These are phyloP conservation scores for Clivina fossor DNA, from an alignment of 2,888 invertebrate species.

Conservation along the genomic window DNA sequence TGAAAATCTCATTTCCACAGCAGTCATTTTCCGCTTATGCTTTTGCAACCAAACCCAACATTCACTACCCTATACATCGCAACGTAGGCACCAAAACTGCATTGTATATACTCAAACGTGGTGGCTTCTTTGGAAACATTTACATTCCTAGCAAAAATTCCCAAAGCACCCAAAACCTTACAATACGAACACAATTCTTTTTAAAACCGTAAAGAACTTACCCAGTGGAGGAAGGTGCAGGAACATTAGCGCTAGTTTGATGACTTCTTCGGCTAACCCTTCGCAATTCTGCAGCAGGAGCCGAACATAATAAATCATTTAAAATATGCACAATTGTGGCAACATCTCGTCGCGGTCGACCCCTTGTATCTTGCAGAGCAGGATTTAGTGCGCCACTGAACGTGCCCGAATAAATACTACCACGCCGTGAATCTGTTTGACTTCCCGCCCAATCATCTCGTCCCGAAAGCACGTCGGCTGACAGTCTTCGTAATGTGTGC, in stretches of 20 bases:
- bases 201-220: constrained; percentile 8
- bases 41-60: too few species aligned
- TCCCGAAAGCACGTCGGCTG: constrained; percentile 80
- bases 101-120: too few species aligned
- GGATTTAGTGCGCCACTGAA: constrained; percentile 95
- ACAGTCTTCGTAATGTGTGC: constrained; percentile 85
- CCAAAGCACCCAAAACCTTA: too few species aligned
- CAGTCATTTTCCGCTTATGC: too few species aligned
- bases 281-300: constrained; percentile 61
- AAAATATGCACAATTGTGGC: constrained; percentile 95
- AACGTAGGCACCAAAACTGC: too few species aligned
- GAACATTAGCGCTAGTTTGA: constrained; percentile 49
- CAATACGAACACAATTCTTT: too few species aligned
- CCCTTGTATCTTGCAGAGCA: constrained; percentile 87
- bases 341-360: constrained; percentile 89
- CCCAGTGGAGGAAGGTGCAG: constrained; percentile 43
- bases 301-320: constrained; percentile 89
- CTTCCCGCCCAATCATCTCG: constrained; percentile 38
- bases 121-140: too few species aligned
- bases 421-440: constrained; percentile 65
- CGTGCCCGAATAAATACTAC: constrained; percentile 94
- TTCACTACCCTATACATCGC: too few species aligned
- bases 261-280: constrained; percentile 50
- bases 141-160: too few species aligned
- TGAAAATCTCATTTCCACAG: too few species aligned